Base-by-base conservation (phyloP, 2,113 vertebrate species). In the Passer montanus region DNA sequence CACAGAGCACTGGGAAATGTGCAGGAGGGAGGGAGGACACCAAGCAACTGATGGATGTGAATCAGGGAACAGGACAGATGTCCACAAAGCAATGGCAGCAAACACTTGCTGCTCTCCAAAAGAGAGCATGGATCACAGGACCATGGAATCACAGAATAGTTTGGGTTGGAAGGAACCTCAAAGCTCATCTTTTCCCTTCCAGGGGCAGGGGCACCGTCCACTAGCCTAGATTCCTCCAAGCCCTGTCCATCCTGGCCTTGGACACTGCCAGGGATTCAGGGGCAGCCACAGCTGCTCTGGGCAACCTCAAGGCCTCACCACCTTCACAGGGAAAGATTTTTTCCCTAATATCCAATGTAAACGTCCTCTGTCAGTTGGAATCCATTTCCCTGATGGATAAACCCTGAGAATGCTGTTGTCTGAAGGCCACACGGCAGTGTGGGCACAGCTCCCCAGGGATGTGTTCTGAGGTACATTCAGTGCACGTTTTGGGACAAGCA, bases 211-310 rank as follows among this genome's bases (percentile, higher is more conserved):
- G 39, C 33, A n/a, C 28, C 39, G 59, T 1, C 37, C 28, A 17
- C 28, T 5, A 0, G 8, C n/a, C 46, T 60, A 60, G 44, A 33
- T 0, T 39, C 23, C 69, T 60, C 62, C 60, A 67, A 52, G 67
- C 31, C 22, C 43, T 0, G 0, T 19, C 19, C 60, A 60, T 0
- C 20, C 53, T 31, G 46, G 16, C 46, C 46, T 35, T 31, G 55
- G 55, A 3, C 21, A 15, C n/a, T 83, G 0, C 20, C 39, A 62
- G n/a, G 20, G n/a, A 46, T 67, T 10, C 56, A 62, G 46, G 46
- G 3, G 17, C 55, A 83, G 41, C 41, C 55, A 31, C 70, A 55
- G 55, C 62, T 60, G 0, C 69, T 53, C 46, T 41, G 63, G 47
- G n/a, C n/a, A 55, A 5, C 12, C 53, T 83, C 70, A 47, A 21